Conservation (phyloP, 2,888 invertebrate genomes). For the Phyllotreta cruciferae region DNA sequence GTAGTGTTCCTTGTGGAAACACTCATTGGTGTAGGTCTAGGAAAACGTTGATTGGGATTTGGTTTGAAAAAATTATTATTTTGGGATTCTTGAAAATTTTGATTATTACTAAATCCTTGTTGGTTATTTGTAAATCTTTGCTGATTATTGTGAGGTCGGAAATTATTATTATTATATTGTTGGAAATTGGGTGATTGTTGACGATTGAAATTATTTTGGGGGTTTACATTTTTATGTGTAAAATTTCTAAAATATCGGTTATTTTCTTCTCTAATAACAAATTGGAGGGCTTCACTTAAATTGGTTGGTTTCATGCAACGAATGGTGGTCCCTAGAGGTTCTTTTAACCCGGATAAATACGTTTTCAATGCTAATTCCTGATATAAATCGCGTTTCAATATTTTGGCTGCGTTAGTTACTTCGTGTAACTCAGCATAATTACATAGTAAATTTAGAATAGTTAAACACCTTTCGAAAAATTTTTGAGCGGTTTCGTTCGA, state of each 20-base stretch:
- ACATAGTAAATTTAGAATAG: slow-evolving; percentile 32
- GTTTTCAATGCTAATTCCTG: slow-evolving; percentile 25
- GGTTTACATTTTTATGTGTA: not conserved
- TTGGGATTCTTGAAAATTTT: slow-evolving; percentile 4
- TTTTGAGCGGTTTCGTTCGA: slow-evolving; percentile 36
- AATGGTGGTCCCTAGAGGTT: slow-evolving; percentile 24
- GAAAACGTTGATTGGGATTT: slow-evolving; percentile 11
- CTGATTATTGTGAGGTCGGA: not conserved
- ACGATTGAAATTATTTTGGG: slow-evolving; percentile 1
- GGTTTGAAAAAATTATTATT: slow-evolving; percentile 15
- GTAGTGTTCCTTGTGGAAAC: slow-evolving; percentile 2
- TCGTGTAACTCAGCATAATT: slow-evolving; percentile 27
- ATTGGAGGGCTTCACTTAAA: slow-evolving; percentile 18
- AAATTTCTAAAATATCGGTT: slow-evolving; percentile 15
- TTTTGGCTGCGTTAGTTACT: slow-evolving; percentile 7
- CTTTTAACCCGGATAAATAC: slow-evolving; percentile 19
- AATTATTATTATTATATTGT: not conserved
- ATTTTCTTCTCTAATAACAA: slow-evolving; percentile 23
- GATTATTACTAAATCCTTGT: slow-evolving; percentile 3
- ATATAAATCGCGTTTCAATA: slow-evolving; percentile 21
- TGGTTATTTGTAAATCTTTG: not conserved
- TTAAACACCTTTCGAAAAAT: slow-evolving; percentile 32
- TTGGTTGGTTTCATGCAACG: slow-evolving; percentile 26
- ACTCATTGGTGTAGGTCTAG: slow-evolving; percentile 3
- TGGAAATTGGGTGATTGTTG: slow-evolving; percentile 2